A percentile compares a stretch with the other conserved stretches of the same genome.
phyloP scores from a whole-genome alignment of 2,113 vertebrate species.

The Alligator mississippiensis region DNA sequence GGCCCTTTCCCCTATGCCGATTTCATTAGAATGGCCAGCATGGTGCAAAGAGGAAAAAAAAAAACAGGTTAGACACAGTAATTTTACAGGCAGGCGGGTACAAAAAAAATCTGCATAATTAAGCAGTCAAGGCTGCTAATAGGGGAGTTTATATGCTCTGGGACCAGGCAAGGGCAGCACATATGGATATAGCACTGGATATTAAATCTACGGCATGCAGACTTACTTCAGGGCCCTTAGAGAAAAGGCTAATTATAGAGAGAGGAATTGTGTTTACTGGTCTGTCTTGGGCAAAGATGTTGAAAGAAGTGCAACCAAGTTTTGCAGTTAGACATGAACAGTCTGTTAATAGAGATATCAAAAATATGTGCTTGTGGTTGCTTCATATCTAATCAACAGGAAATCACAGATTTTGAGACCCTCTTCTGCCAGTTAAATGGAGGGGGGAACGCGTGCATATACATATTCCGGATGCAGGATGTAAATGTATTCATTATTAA shows the following conservation, averaged over 20 bases:
- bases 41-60: conserved; percentile 79
- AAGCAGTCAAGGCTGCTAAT: conserved; percentile 91
- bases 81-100: conserved; percentile 90
- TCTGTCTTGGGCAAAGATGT: conserved; percentile 90
- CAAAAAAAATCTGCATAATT: conserved; percentile 93
- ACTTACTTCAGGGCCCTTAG: conserved; percentile 86
- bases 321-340: conserved; percentile 84
- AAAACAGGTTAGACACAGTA: conserved; percentile 87
- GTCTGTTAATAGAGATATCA: conserved; percentile 87
- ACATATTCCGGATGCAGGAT: conserved; percentile 64
- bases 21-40: conserved; percentile 89
- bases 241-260: conserved; percentile 92
- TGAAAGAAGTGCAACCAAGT: conserved; percentile 84
- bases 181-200: conserved; percentile 90
- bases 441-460: conserved; percentile 58
- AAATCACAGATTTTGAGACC: conserved; percentile 73
- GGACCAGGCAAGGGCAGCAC: conserved; percentile 89
- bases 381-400: conserved; percentile 77
- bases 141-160: conserved; percentile 91
- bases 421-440: conserved; percentile 51
- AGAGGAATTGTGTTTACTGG: conserved; percentile 91
- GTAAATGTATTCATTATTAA: conserved; percentile 73
- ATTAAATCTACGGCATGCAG: conserved; percentile 90
- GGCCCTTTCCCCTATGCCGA: conserved; percentile 83
- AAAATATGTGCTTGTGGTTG: conserved; percentile 77